Evolutionary conservation across 2,113 vertebrate genomes (phyloP).

Genomic region (Sturnus vulgaris): DNA sequence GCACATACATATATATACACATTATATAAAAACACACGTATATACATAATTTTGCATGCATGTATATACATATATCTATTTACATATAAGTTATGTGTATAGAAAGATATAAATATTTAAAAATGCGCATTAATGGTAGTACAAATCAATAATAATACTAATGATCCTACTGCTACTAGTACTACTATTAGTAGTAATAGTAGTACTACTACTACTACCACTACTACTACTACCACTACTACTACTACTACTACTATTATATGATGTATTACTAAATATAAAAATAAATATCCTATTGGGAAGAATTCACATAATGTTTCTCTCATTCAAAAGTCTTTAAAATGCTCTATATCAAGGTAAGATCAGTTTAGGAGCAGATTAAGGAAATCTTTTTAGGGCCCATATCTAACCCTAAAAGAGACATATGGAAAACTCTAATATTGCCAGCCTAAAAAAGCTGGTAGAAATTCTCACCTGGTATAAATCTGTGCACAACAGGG

Average conservation of each 20-base stretch:
- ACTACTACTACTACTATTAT: not conserved
- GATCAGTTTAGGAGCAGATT: not conserved
- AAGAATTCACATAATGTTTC: not conserved
- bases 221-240: not conserved
- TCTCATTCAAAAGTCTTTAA: not conserved
- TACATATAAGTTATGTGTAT: not conserved
- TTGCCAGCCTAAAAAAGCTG: not conserved
- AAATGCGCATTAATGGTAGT: not conserved
- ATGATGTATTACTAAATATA: not conserved
- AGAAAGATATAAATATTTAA: not conserved
- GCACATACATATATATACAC: not conserved
- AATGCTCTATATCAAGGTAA: not conserved
- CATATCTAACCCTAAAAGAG: not conserved
- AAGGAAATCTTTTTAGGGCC: not conserved
- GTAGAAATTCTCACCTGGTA: not conserved
- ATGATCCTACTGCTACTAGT: not conserved
- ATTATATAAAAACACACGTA: accelerated
- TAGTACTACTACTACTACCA: not conserved
- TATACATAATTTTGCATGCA: accelerated
- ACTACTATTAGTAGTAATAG: not conserved
- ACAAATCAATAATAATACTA: not conserved
- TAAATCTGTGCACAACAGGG: not conserved
- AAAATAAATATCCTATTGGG: not conserved
- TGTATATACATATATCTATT: not conserved
- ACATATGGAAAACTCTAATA: not conserved